Evolutionary conservation across 2,888 invertebrate genomes (phyloP), one percentile per base, ranked within the genome.

Genomic region (Cantharis lateralis): DNA sequence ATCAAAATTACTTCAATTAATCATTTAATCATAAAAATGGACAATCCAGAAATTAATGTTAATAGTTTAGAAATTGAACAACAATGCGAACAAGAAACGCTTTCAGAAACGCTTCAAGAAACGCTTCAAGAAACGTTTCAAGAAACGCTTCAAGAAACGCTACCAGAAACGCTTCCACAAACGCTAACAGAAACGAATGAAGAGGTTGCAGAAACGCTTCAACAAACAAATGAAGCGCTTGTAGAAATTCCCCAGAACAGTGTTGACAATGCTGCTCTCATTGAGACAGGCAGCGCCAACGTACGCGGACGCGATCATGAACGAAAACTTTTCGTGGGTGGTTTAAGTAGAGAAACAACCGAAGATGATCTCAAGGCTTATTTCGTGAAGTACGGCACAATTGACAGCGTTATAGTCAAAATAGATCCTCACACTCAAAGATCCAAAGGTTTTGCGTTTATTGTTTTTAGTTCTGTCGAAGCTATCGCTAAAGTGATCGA

Each of bases 281-380:
- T 86, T 28, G 93, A 94, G 87, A 92, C 93, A 89, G 93, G 93
- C 83, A 92, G 92, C 88, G 93, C 93, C 82, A 94, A 94, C 89
- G 93, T 92, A 83, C 92, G 94, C 78, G 93, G 93, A 86, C 93
- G 94, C 87, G 95, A 95, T 90, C 95, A 95, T 89, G 95, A 94
- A 91, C 93, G 93, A 92, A 98, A 98, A 93, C 94, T 98, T 84
- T 98, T 98, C 93, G 97, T 98, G 90, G 98, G 98, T 87, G 98
- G 98, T 83, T 91, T 98, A 84, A 98, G 97, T 92, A 98, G 98
- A 98, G 98, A 98, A 91, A 98, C 98, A 68, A 95, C 97, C 89
- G 97, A 98, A 90, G 98, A 96, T 94, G 98, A 98, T 91, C 91
- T 98, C 82, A 93, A 96, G 85, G 97, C 97, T 84, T 97, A 98